Evolutionary conservation across 2,113 vertebrate species (phyloP).

Genomic region (Zonotrichia leucophrys): DNA sequence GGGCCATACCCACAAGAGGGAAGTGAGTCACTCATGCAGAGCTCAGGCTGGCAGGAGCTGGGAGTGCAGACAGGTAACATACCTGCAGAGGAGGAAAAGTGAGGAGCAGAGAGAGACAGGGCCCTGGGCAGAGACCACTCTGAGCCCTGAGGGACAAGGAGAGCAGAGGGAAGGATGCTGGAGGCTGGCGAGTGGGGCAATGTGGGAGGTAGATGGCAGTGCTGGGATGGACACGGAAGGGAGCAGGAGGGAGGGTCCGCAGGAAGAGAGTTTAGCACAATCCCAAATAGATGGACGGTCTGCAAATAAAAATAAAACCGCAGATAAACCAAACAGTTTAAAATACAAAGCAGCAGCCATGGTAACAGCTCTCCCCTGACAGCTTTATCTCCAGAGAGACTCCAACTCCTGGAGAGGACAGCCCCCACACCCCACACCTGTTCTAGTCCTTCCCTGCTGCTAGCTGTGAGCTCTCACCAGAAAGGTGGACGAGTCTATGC

Average conservation of each 20-base stretch:
- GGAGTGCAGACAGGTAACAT: constrained; percentile 55
- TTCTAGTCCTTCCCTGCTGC: constrained; percentile 41
- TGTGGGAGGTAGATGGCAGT: constrained; percentile 5
- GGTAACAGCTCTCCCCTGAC: neutral
- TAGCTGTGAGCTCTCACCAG: constrained; percentile 68
- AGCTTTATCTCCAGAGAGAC: constrained; percentile 4
- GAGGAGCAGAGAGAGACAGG: constrained; percentile 16
- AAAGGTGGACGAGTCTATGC: constrained; percentile 61
- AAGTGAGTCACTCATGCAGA: constrained; percentile 57
- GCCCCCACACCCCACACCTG: constrained; percentile 11
- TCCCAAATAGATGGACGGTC: constrained; percentile 49
- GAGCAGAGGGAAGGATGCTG: constrained; percentile 63
- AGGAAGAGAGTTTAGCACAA: constrained; percentile 68
- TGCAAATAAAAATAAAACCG: constrained; percentile 71
- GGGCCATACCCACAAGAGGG: constrained; percentile 55
- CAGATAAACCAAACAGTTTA: constrained; percentile 47
- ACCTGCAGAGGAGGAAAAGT: constrained; percentile 71
- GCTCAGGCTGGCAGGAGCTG: constrained; percentile 63
- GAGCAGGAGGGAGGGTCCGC: constrained; percentile 55
- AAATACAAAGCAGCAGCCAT: constrained; percentile 57
- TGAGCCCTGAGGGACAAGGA: constrained; percentile 35
- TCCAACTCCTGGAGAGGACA: constrained; percentile 1
- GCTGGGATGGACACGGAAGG: constrained; percentile 13
- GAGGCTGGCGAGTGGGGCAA: constrained; percentile 25
- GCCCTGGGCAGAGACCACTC: neutral